Conservation (phyloP, 2,888 invertebrate genomes). For the Ferrisia virgata region DNA sequence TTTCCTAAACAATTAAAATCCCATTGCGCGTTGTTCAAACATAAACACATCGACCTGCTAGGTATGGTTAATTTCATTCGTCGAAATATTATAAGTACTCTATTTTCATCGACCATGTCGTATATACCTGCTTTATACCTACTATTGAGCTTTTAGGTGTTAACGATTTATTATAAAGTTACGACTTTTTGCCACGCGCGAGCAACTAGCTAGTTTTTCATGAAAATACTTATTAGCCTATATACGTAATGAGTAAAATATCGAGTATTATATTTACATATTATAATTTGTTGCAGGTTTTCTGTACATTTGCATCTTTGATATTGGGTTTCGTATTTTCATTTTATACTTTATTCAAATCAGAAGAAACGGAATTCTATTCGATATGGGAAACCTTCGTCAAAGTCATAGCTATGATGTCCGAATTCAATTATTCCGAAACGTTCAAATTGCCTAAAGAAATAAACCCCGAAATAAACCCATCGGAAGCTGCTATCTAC, state of each 20-base stretch:
- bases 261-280: too few species aligned
- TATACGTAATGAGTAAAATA: too few species aligned
- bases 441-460: slow-evolving; percentile 52
- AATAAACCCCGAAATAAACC: neutral
- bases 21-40: slow-evolving; percentile 8
- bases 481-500: slow-evolving; percentile 53
- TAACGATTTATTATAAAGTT: neutral
- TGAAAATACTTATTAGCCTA: neutral
- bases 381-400: slow-evolving; percentile 59
- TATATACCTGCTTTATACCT: neutral
- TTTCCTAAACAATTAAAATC: slow-evolving; percentile 23
- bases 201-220: neutral
- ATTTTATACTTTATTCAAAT: slow-evolving; percentile 59
- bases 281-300: slow-evolving; percentile 55
- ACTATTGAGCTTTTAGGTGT: neutral
- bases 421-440: slow-evolving; percentile 60
- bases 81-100: neutral
- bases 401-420: slow-evolving; percentile 62
- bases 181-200: neutral
- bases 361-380: slow-evolving; percentile 56
- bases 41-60: neutral
- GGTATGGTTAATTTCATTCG: neutral
- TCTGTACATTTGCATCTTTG: slow-evolving; percentile 55
- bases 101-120: neutral
- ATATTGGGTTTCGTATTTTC: slow-evolving; percentile 60